These are phyloP conservation scores for Aptenodytes forsteri DNA, from an alignment of 2,113 vertebrate species.

Conservation along the genomic window DNA sequence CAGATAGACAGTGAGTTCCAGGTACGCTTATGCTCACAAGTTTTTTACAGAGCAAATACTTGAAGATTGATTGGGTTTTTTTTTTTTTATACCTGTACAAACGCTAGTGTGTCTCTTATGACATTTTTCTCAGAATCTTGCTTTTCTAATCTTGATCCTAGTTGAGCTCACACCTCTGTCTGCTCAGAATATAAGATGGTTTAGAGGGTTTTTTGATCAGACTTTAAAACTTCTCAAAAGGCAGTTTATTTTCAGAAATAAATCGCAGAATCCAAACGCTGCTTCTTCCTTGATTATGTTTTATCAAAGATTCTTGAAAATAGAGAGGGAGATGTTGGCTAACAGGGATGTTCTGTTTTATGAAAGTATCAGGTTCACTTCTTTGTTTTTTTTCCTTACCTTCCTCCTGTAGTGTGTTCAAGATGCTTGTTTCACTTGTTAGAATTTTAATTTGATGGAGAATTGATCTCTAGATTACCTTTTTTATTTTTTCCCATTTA, in stretches of 20 bases:
- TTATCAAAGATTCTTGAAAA: background rate
- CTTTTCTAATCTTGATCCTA: constrained; percentile 9
- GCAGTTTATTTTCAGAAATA: background rate
- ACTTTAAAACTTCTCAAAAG: background rate
- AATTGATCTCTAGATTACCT: background rate
- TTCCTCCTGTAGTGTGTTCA: background rate
- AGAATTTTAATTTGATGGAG: background rate
- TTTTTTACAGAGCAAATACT: constrained; percentile 16
- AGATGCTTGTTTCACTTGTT: background rate
- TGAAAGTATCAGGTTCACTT: background rate
- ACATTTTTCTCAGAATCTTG: background rate
- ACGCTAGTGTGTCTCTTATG: background rate
- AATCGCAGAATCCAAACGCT: background rate
- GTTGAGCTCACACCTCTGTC: background rate
- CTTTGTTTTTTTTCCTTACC: background rate
- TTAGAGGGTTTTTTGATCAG: background rate
- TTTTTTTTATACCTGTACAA: constrained; percentile 19
- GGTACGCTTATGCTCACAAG: constrained; percentile 13
- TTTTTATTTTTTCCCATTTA: background rate
- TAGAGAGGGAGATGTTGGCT: background rate
- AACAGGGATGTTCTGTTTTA: background rate
- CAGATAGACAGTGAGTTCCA: constrained; percentile 43
- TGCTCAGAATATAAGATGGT: background rate
- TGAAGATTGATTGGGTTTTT: background rate
- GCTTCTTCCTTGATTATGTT: background rate